These are phyloP conservation scores for Eledona agricola DNA, from an alignment of 2,888 invertebrate species.

Conservation along the genomic window DNA sequence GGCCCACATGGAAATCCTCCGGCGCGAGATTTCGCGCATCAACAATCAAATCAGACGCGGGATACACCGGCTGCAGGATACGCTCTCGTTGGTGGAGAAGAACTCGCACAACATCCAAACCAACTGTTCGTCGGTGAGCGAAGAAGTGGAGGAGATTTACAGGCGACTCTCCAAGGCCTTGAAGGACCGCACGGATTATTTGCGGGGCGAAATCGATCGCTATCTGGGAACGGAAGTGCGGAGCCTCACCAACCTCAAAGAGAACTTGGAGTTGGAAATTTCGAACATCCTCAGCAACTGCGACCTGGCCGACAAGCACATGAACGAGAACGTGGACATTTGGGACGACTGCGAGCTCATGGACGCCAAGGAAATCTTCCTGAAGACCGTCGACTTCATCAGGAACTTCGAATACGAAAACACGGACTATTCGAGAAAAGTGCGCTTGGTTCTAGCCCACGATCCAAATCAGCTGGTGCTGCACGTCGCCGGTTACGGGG, in stretches of 20 bases:
- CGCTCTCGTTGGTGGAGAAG: conserved; percentile 84
- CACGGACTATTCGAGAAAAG: conserved; percentile 85
- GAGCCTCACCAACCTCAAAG: conserved; percentile 85
- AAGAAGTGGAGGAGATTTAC: conserved; percentile 94
- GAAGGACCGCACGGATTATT: conserved; percentile 87
- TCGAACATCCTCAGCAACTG: conserved; percentile 96
- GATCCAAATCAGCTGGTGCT: conserved; percentile 91
- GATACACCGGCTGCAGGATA: conserved; percentile 88
- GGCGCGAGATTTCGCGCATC: conserved; percentile 68
- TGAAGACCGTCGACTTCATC: conserved; percentile 95
- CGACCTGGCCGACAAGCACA: conserved; percentile 94
- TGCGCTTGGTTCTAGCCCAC: conserved; percentile 87
- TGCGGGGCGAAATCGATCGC: conserved; percentile 90
- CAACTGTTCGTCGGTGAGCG: conserved; percentile 88
- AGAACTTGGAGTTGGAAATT: conserved; percentile 93
- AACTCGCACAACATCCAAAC: conserved; percentile 87
- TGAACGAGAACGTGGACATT: conserved; percentile 82
- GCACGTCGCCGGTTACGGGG: conserved; percentile 89
- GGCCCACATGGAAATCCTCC: conserved; percentile 94
- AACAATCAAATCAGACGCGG: conserved; percentile 77
- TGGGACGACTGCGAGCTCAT: conserved; percentile 94
- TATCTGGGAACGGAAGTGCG: conserved; percentile 89
- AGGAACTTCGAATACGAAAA: conserved; percentile 95
- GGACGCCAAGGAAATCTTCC: conserved; percentile 95
- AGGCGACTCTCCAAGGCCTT: conserved; percentile 86